phyloP scores from a whole-genome alignment of 2,888 invertebrate species.

The Drosophila anomalata region DNA sequence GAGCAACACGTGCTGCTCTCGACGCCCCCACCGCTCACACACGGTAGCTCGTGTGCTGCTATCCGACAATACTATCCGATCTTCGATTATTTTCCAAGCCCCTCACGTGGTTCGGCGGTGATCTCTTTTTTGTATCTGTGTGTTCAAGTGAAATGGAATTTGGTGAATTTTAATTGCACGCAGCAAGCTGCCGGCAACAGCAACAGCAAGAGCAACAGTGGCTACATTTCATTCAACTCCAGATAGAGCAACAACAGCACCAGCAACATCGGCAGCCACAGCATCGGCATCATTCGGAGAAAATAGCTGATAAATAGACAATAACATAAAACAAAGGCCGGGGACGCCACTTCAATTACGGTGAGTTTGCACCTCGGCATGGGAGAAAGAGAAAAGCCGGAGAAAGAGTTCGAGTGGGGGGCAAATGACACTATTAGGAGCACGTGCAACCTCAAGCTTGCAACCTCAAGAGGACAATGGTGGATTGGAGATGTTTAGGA shows the following conservation, averaged over 20 bases:
- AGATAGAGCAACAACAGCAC: conserved; percentile 30
- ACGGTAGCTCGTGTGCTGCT: conserved; percentile 38
- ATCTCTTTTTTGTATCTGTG: conserved; percentile 12
- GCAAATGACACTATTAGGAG: neutral
- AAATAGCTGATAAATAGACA: conserved; percentile 59
- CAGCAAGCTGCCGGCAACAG: conserved; percentile 53
- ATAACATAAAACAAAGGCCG: conserved; percentile 55
- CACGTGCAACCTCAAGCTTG: neutral
- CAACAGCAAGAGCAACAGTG: conserved; percentile 20
- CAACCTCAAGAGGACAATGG: too few species aligned
- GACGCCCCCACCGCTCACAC: conserved; percentile 10
- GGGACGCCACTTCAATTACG: conserved; percentile 48
- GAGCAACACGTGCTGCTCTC: conserved; percentile 33
- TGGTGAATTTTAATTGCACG: conserved; percentile 73
- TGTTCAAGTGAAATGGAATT: conserved; percentile 75
- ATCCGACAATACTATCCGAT: neutral
- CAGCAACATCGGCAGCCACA: conserved; percentile 5
- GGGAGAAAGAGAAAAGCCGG: conserved; percentile 9
- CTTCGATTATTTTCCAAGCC: conserved; percentile 14
- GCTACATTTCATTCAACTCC: conserved; percentile 55
- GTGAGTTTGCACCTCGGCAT: conserved; percentile 44
- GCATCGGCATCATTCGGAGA: conserved; percentile 39
- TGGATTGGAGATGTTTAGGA: too few species aligned
- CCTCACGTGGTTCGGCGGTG: neutral
- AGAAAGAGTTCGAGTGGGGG: neutral